phyloP scores from a whole-genome alignment of 2,888 invertebrate species.

The Chirona hameri region DNA sequence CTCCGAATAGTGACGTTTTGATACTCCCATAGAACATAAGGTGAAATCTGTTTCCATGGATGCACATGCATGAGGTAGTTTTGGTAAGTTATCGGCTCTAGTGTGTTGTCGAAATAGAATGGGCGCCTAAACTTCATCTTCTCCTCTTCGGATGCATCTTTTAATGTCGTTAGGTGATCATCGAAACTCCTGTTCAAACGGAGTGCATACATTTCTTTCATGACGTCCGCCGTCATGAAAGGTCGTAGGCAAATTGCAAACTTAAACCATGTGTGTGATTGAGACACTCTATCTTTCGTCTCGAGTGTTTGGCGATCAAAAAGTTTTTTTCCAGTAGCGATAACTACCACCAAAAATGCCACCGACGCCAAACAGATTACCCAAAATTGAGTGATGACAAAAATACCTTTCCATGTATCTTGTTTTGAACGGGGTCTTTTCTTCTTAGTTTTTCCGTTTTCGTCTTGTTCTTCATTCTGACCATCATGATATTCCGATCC shows the following conservation, averaged over 20 bases:
- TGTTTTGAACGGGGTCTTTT: too few relatives aligned
- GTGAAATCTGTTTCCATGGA: neutral
- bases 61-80: neutral
- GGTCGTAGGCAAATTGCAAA: neutral
- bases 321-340: too few relatives aligned
- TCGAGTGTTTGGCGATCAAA: too few relatives aligned
- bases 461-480: too few relatives aligned
- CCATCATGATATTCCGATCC: too few relatives aligned
- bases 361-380: too few relatives aligned
- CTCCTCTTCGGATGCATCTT: neutral
- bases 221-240: neutral
- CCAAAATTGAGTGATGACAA: too few relatives aligned
- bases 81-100: neutral
- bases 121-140: neutral
- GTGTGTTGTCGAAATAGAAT: neutral
- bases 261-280: neutral
- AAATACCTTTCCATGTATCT: too few relatives aligned
- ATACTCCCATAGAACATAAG: neutral
- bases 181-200: neutral
- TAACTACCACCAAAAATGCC: too few relatives aligned
- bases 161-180: neutral
- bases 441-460: too few relatives aligned
- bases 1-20: neutral
- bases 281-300: too few relatives aligned
- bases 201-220: neutral